A percentile compares a stretch with the other conserved stretches of the same genome.
These are phyloP conservation scores for Istiophorus platypterus DNA, from an alignment of 2,113 vertebrate species.

Conservation along the genomic window DNA sequence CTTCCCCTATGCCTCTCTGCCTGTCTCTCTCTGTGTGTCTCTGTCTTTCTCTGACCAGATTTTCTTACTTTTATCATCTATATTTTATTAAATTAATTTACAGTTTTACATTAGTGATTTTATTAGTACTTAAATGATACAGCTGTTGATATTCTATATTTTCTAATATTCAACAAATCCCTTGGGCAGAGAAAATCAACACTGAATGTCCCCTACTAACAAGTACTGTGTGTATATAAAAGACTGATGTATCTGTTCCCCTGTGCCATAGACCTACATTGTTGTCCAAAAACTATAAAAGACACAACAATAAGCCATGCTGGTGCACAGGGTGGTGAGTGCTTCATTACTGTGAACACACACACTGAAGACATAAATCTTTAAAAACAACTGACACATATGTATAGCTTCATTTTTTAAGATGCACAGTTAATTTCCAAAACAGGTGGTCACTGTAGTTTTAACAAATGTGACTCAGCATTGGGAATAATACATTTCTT, in stretches of 20 bases:
- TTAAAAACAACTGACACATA: neutral
- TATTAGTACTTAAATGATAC: neutral
- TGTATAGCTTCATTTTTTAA: no score
- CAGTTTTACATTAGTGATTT: neutral
- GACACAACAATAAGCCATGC: neutral
- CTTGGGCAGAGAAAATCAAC: neutral
- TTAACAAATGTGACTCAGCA: no score
- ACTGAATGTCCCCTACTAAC: neutral
- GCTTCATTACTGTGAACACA: neutral
- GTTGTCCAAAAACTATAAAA: neutral
- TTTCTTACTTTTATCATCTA: slow-evolving; percentile 15
- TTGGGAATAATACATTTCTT: neutral
- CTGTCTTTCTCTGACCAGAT: neutral
- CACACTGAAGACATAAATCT: neutral
- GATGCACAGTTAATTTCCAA: no score
- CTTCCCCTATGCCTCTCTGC: slow-evolving; percentile 1
- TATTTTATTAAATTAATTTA: slow-evolving; percentile 16
- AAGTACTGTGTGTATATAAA: neutral
- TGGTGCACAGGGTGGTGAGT: no score
- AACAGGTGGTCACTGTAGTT: no score
- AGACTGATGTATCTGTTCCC: neutral
- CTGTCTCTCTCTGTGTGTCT: slow-evolving; percentile 1
- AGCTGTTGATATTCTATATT: neutral
- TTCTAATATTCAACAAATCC: neutral
- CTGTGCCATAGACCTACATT: neutral